Base-by-base conservation (phyloP, 1,140 invertebrate genomes). In the Heliconius congener region DNA sequence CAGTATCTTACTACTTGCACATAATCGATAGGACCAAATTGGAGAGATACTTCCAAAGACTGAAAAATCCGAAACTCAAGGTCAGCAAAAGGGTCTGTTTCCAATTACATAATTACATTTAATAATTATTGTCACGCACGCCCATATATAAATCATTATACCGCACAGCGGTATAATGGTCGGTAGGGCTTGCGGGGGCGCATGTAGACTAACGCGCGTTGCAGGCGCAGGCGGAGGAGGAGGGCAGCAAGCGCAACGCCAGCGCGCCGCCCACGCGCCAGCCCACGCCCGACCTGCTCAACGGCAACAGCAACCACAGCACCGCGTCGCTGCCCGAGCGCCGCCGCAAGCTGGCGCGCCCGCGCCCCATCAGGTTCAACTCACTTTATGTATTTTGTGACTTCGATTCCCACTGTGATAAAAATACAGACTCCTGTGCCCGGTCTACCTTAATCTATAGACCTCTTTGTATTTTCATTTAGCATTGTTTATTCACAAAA, bases 1-100 rank as follows among this genome's bases (percentile, higher is more conserved):
- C 99, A 71, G 99, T 99, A 82, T 98, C 98, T 74, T 99, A 99
- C 96, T 99, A 98, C 96, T 96, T 99, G 82, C 99, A 99, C 95
- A 97, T 98, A 86, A 99, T 99, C 89, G 99, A 99, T 96, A 96
- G 98, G 90, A 98, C 98, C 77, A 99, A 98, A 96, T 95, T 99
- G 90, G 98, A 99, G 95, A 97, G 98, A 94, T 99, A 99, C 95
- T 99, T 99, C 95, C 97, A 98, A 95, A 97, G 97, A 91, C 95
- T 97, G 88, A 98, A 98, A 95, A 97, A 98, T 95, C 98, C 98
- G 87, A 98, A 97, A 95, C 95, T 97, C 92, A 97, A 97, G 93
- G 95, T 95, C 92, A 95, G 93, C 94, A 95, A 93, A 95, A 94
- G 94, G 93, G 94, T 95, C 93, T 94, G 91, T 92, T 90, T 93